phyloP scores from a whole-genome alignment of 2,888 invertebrate genomes.

The Oligia latruncula region DNA sequence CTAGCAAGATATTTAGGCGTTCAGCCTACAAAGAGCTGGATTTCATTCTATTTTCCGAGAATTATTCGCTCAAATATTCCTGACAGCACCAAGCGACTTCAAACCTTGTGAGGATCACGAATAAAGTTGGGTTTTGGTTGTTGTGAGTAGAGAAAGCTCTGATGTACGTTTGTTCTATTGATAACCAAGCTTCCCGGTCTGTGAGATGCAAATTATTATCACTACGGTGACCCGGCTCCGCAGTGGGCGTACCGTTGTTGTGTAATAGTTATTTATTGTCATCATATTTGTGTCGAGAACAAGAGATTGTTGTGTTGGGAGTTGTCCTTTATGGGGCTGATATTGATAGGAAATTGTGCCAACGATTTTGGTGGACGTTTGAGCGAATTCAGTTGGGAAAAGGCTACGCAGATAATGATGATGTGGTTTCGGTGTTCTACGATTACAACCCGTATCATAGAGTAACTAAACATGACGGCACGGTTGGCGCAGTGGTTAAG shows the following conservation, averaged over 20 bases:
- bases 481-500: too few relatives aligned
- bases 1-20: constrained; percentile 59
- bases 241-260: constrained; percentile 82
- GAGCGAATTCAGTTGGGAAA: background rate
- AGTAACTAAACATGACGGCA: too few relatives aligned
- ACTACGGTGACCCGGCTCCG: constrained; percentile 76
- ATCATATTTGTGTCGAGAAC: constrained; percentile 57
- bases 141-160: constrained; percentile 79
- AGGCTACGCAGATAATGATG: too few relatives aligned
- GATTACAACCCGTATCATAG: too few relatives aligned
- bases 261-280: constrained; percentile 79
- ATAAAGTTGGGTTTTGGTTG: background rate
- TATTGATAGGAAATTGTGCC: constrained; percentile 14
- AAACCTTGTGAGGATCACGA: rapidly evolving
- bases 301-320: constrained; percentile 40
- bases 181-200: constrained; percentile 85
- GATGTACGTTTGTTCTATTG: constrained; percentile 81
- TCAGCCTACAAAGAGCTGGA: constrained; percentile 45
- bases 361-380: background rate
- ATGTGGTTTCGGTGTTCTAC: too few relatives aligned
- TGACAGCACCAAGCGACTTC: background rate
- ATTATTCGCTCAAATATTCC: constrained; percentile 54
- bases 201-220: constrained; percentile 85
- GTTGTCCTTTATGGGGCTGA: constrained; percentile 24
- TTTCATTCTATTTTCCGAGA: constrained; percentile 63